phyloP scores from a whole-genome alignment of 2,113 vertebrate genomes.

The Porphyrio hochstetteri region DNA sequence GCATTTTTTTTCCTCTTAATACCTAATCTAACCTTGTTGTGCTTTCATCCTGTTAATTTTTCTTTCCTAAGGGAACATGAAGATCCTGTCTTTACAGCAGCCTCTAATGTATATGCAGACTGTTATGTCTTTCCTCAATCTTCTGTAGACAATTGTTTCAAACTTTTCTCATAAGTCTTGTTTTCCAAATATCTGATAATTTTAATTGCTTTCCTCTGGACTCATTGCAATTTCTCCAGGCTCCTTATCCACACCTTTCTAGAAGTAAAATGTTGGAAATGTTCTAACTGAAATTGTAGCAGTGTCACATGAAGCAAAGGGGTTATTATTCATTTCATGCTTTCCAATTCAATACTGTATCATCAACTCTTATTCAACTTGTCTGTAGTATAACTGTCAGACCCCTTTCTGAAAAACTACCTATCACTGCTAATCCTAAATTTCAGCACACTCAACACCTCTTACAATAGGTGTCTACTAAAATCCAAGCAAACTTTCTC shows the following conservation, averaged over 20 bases:
- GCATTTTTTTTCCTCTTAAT: neutral
- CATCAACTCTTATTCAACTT: neutral
- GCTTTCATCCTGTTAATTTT: neutral
- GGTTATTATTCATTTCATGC: neutral
- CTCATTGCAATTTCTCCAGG: neutral
- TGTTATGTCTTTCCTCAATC: neutral
- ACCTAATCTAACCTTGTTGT: neutral
- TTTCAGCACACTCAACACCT: neutral
- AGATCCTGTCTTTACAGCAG: neutral
- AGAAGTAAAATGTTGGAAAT: neutral
- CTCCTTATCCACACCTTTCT: neutral
- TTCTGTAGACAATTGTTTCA: neutral
- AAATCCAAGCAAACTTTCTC: neutral
- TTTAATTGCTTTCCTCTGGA: neutral
- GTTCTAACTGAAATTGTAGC: neutral
- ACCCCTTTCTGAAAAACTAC: neutral
- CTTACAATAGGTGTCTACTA: neutral
- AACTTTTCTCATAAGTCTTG: neutral
- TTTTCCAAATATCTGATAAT: neutral
- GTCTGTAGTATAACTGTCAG: neutral
- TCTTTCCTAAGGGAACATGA: neutral
- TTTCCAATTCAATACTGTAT: neutral
- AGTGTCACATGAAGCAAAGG: neutral
- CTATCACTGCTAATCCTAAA: neutral
- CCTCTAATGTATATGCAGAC: neutral